Conservation (phyloP, 2,797 vertebrate species). For the Pseudochirops corinnae region DNA sequence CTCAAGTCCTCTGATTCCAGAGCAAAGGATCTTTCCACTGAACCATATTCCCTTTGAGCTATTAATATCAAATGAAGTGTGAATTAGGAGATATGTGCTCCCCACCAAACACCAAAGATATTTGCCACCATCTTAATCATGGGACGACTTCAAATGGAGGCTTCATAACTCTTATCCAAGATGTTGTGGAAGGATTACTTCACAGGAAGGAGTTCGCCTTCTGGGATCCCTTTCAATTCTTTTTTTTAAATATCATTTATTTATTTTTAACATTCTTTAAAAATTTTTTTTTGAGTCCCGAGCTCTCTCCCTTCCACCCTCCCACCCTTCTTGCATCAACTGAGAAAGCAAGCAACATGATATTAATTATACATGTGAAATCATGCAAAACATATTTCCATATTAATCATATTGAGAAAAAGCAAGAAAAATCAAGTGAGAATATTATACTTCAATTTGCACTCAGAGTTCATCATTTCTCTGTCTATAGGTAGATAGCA, state of each 20-base stretch:
- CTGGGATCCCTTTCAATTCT: neutral
- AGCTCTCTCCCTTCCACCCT: neutral
- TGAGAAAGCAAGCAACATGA: neutral
- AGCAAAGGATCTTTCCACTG: neutral
- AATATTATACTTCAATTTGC: neutral
- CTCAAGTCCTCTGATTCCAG: neutral
- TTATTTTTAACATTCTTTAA: neutral
- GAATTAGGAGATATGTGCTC: neutral
- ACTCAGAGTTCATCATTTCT: neutral
- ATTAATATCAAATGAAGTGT: neutral
- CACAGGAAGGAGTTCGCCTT: neutral
- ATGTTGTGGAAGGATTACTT: neutral
- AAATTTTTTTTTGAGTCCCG: neutral
- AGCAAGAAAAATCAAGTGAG: neutral
- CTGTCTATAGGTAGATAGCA: neutral
- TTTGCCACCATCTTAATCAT: neutral
- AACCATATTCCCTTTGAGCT: neutral
- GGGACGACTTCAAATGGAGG: neutral
- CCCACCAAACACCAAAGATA: neutral
- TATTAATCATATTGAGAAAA: neutral
- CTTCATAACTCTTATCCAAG: neutral
- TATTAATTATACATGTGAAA: constrained; percentile 1
- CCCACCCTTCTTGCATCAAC: neutral
- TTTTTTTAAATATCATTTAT: neutral
- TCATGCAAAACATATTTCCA: neutral